A percentile compares a stretch with the other conserved stretches of the same genome.
phyloP scores from a whole-genome alignment of 2,113 vertebrate genomes.

The Azemiops feae region DNA sequence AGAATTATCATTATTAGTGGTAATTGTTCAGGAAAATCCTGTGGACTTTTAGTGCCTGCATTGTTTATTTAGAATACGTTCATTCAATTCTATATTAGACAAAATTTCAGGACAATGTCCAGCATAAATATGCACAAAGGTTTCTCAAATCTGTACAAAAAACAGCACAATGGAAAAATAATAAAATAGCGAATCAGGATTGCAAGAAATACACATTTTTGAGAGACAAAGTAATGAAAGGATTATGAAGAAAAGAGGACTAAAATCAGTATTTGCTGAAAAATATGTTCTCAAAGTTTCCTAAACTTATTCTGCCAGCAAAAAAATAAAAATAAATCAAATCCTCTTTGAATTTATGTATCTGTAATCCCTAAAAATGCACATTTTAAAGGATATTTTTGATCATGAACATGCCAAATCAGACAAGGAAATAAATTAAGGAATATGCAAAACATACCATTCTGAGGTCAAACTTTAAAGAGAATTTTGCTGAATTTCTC shows the following conservation, averaged over 20 bases:
- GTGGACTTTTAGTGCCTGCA: not conserved
- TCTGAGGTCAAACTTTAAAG: not conserved
- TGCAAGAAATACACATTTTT: not conserved
- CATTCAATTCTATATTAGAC: not conserved
- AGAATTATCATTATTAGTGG: not conserved
- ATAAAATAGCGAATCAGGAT: not conserved
- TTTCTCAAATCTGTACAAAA: not conserved
- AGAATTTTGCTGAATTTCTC: not conserved
- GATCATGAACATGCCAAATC: not conserved
- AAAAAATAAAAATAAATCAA: not conserved
- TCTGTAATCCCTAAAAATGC: not conserved
- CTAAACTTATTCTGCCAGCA: not conserved
- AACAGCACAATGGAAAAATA: not conserved
- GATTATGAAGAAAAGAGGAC: not conserved
- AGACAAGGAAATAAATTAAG: not conserved
- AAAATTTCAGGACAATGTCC: not conserved
- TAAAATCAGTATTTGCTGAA: not conserved
- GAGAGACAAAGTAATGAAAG: not conserved
- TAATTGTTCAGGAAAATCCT: not conserved
- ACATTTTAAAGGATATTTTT: not conserved
- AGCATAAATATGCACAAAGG: not conserved
- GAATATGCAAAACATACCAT: not conserved
- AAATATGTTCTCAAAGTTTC: not conserved
- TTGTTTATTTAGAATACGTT: not conserved
- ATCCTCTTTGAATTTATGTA: not conserved